Base-by-base conservation (phyloP, 2,888 invertebrate species). In the Cryptocephalus moraei region DNA sequence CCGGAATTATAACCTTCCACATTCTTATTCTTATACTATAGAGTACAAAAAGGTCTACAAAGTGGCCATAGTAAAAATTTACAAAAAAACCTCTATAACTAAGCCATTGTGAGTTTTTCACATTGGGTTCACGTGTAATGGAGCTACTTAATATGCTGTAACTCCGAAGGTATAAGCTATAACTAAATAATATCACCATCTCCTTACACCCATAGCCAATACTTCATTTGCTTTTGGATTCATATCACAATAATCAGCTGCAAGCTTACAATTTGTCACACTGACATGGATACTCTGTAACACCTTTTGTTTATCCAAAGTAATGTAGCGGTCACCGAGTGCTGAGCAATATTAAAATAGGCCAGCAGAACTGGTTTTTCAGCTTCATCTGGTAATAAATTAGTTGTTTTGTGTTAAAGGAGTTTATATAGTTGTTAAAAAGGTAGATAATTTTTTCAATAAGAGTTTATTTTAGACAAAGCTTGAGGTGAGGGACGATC, bases 161-260 rank as follows among this genome's bases (percentile, higher is more conserved):
- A n/a, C n/a, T n/a, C n/a, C n/a, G n/a, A n/a, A n/a, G n/a, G n/a
- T n/a, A n/a, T n/a, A n/a, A n/a, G n/a, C n/a, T n/a, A n/a, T n/a
- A n/a, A n/a, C n/a, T n/a, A n/a, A 94, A 71, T 50, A 94, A 76
- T 11, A 76, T 73, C 0, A 85, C 80, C 84, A 94, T 89, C 65
- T 93, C 91, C 52, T 81, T 79, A 60, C 90, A 89, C 93, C 93
- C 39, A 79, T 79, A 32, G 77, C 72, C 70, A 92, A 80, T 46
- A 77, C 67, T 12, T 77, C 72, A 2, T 78, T 78, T 1, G 84
- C 83, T 32, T 81, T 77, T 32, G 80, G 74, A 65, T 88, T 77
- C 43, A 70, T 74, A 4, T 78, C 78, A 63, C 91, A 91, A 62
- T 91, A 91, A 47, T 86, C 80, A 1, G 84, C 81, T 41, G 90